A percentile compares a stretch with the other conserved stretches of the same genome.
Evolutionary conservation across 2,797 vertebrate genomes (phyloP).

Genomic region (Nyctibius grandis): DNA sequence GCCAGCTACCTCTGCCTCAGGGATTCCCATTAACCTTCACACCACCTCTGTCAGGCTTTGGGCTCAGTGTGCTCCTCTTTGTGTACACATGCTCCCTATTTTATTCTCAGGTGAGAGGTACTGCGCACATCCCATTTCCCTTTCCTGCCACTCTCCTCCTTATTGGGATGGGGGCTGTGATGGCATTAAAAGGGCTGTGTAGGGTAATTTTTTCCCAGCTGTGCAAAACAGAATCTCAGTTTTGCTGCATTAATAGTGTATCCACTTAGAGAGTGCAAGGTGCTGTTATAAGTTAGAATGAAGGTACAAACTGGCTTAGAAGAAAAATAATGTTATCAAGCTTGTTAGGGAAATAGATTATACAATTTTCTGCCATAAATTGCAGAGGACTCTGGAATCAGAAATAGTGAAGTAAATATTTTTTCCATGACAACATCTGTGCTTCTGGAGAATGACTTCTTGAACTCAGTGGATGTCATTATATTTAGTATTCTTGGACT

Average conservation of each 20-base stretch:
- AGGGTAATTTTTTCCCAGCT: not conserved
- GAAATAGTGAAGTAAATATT: slow-evolving; percentile 17
- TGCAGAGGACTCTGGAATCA: slow-evolving; percentile 37
- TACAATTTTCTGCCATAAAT: slow-evolving; percentile 49
- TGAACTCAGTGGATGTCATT: slow-evolving; percentile 11
- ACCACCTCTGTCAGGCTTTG: not conserved
- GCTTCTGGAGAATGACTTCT: not conserved
- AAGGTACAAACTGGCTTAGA: slow-evolving; percentile 46
- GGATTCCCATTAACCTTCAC: not conserved
- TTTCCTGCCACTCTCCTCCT: not conserved
- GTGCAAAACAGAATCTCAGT: not conserved
- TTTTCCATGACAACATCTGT: slow-evolving; percentile 17
- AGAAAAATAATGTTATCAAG: slow-evolving; percentile 29
- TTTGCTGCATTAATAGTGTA: not conserved
- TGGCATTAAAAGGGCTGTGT: not conserved
- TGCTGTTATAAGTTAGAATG: slow-evolving; percentile 10
- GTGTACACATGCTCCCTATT: not conserved
- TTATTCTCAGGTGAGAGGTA: not conserved
- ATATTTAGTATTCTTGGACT: not conserved
- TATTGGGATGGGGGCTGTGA: not conserved
- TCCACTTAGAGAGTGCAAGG: not conserved
- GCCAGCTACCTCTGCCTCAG: not conserved
- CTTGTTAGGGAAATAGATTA: slow-evolving; percentile 2
- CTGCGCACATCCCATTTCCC: not conserved
- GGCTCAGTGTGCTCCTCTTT: not conserved